Evolutionary conservation across 2,888 invertebrate genomes (phyloP).

Genomic region (Troglohyphantes excavatus): DNA sequence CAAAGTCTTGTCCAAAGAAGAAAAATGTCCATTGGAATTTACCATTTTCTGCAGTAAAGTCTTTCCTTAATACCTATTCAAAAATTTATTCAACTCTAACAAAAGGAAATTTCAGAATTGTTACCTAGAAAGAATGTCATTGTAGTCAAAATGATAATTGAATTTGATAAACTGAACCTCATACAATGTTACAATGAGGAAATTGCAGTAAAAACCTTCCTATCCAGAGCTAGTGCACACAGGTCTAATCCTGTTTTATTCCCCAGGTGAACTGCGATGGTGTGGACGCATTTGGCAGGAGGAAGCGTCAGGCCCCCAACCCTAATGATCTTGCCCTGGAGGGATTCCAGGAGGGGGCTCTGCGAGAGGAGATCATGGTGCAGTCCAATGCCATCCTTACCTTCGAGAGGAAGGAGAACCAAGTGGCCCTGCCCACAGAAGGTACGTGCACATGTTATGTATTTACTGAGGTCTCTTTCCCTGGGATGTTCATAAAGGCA

Average conservation of each 20-base stretch:
- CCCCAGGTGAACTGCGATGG: slow-evolving; percentile 93
- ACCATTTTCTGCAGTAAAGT: no score
- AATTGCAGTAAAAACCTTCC: background rate
- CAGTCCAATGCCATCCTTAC: slow-evolving; percentile 95
- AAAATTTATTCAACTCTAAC: no score
- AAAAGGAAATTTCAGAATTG: no score
- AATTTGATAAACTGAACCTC: no score
- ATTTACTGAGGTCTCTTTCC: no score
- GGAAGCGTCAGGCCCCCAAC: slow-evolving; percentile 85
- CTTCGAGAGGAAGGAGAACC: slow-evolving; percentile 86
- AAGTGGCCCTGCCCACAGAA: slow-evolving; percentile 88
- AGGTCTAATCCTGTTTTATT: background rate
- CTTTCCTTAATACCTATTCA: no score
- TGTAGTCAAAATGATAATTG: no score
- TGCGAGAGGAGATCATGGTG: slow-evolving; percentile 95
- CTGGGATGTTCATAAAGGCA: no score
- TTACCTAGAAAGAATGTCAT: no score
- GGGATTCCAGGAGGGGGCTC: slow-evolving; percentile 88
- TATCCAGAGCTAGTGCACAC: background rate
- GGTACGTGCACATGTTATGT: no score
- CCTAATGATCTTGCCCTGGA: slow-evolving; percentile 85
- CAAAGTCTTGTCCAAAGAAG: no score
- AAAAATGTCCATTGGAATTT: no score
- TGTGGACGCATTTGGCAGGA: slow-evolving; percentile 93
- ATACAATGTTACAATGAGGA: background rate